A percentile compares a stretch with the other conserved stretches of the same genome.
Conservation (phyloP, 2,797 vertebrate species). For the Telmatherina bonti region DNA sequence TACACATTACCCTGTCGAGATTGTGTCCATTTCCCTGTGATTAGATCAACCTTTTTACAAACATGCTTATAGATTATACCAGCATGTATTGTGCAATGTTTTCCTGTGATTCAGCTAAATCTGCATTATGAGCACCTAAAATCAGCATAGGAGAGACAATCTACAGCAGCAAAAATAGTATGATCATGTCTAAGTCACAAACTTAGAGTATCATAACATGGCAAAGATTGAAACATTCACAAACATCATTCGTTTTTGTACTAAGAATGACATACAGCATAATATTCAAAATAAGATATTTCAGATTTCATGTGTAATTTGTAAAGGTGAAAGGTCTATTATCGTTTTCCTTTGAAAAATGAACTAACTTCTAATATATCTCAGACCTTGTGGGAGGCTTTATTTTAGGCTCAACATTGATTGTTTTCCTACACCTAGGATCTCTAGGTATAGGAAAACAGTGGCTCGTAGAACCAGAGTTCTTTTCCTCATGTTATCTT, state of each 20-base stretch:
- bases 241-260: too few species aligned
- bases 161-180: too few species aligned
- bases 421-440: neutral
- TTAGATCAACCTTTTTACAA: neutral
- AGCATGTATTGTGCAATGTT: neutral
- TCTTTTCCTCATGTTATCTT: too few species aligned
- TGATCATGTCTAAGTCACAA: neutral
- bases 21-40: neutral
- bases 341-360: too few species aligned
- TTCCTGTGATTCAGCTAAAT: neutral
- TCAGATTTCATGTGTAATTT: neutral
- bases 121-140: neutral
- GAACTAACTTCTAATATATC: neutral
- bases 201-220: too few species aligned
- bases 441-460: too few species aligned
- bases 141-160: neutral
- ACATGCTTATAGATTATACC: neutral
- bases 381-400: neutral
- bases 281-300: neutral
- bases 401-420: neutral
- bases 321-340: neutral
- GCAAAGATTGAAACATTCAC: too few species aligned
- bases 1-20: slow-evolving; percentile 6
- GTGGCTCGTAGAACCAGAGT: too few species aligned
- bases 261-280: neutral